Base-by-base conservation (phyloP, 1,140 invertebrate species). In the Saxidomus purpurata region DNA sequence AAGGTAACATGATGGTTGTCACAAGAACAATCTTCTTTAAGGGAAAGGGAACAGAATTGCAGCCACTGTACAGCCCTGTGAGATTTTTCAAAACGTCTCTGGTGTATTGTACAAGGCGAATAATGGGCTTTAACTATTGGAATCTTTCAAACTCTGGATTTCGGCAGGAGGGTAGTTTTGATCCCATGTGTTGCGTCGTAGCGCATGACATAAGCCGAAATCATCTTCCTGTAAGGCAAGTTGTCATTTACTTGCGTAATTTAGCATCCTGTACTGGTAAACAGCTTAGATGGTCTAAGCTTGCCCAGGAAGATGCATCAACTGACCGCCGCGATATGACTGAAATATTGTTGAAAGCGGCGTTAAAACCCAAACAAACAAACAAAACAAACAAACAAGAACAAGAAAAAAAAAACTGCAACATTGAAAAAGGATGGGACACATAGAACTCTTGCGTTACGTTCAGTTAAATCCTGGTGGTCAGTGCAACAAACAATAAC, bases 151-250 rank as follows among this genome's bases (percentile, higher is more conserved):
- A 71, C 67, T 31, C 28, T 71, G 22, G 67, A 71, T 71, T 71
- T 28, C 67, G 11, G 67, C 67, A 71, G 67, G 67, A 17, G 74
- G 36, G n/a, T n/a, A n/a, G n/a, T n/a, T n/a, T n/a, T n/a, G n/a
- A n/a, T n/a, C n/a, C n/a, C n/a, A n/a, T n/a, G 74, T 77, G 74
- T 77, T 77, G 74, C 38, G 74, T 77, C 47, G 74, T 77, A 6
- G 28, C 36, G 6, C 74, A 28, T 77, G 74, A 77, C 11, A 49
- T 77, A 43, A 77, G 74, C 74, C 36, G 74, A 77, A 47, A n/a
- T n/a, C n/a, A n/a, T n/a, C n/a, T n/a, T n/a, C n/a, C n/a, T n/a
- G n/a, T n/a, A n/a, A n/a, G n/a, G n/a, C n/a, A n/a, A n/a, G n/a
- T n/a, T n/a, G n/a, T n/a, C n/a, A n/a, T n/a, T n/a, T n/a, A n/a